Percentiles rank a stretch among this genome's conserved stretches.
Evolutionary conservation across 2,888 invertebrate species (phyloP).

Genomic region (Volucella inanis): DNA sequence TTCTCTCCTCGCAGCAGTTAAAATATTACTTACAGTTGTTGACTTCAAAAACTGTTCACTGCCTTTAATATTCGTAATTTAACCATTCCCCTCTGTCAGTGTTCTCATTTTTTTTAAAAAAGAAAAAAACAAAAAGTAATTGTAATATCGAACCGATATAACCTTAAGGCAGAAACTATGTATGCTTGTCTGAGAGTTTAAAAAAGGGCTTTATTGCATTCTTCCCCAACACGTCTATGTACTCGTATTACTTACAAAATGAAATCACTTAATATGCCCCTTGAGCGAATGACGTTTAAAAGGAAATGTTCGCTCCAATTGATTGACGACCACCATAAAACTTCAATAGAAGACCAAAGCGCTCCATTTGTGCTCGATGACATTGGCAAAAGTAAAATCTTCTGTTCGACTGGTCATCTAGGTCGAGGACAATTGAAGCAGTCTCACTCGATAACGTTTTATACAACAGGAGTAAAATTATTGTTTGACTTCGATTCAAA

Average conservation of each 20-base stretch:
- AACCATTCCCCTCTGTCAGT: not conserved
- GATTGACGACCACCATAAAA: conserved; percentile 71
- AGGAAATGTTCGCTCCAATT: conserved; percentile 65
- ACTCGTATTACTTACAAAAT: conserved; percentile 54
- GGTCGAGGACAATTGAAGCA: conserved; percentile 72
- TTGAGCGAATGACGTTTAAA: conserved; percentile 66
- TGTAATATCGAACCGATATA: conserved; percentile 45
- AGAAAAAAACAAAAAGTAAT: conserved; percentile 16
- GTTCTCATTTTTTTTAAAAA: not conserved
- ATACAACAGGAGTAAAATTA: conserved; percentile 63
- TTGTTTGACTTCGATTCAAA: conserved; percentile 51
- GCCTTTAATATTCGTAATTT: conserved; percentile 15
- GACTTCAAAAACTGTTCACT: conserved; percentile 27
- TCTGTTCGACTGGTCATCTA: conserved; percentile 68
- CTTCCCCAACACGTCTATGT: conserved; percentile 56
- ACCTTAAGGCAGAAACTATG: conserved; percentile 35
- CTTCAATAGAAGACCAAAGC: conserved; percentile 30
- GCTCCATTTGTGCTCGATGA: conserved; percentile 55
- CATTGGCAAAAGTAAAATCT: conserved; percentile 64
- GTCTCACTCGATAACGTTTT: conserved; percentile 60
- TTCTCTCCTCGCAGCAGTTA: conserved; percentile 20
- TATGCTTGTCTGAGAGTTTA: conserved; percentile 28
- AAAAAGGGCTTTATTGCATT: conserved; percentile 67
- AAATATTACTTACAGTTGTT: conserved; percentile 40
- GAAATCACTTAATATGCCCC: conserved; percentile 72